These are phyloP conservation scores for Myopa tessellatipennis DNA, from an alignment of 2,888 invertebrate species.

Conservation along the genomic window DNA sequence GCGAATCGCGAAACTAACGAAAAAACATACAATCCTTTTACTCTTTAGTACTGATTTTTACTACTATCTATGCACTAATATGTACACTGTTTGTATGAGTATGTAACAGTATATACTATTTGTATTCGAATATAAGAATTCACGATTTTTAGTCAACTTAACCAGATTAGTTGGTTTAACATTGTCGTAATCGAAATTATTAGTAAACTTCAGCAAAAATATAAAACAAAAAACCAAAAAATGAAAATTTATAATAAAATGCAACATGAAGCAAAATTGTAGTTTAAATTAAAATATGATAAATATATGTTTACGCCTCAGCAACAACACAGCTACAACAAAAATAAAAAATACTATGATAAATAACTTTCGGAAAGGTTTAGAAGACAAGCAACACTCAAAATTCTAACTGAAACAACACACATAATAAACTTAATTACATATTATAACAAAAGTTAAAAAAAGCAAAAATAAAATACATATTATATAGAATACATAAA, in stretches of 20 bases:
- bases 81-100: slow-evolving; percentile 11
- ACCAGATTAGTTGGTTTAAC: slow-evolving; percentile 55
- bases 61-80: neutral
- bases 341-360: slow-evolving; percentile 35
- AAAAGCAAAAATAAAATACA: slow-evolving; percentile 27
- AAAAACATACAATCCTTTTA: neutral
- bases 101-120: slow-evolving; percentile 50
- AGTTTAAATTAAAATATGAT: slow-evolving; percentile 17
- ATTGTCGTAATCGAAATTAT: slow-evolving; percentile 55
- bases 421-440: slow-evolving; percentile 35
- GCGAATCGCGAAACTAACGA: neutral
- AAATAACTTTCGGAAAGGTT: slow-evolving; percentile 35
- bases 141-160: slow-evolving; percentile 46
- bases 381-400: slow-evolving; percentile 42
- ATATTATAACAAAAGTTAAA: neutral
- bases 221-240: slow-evolving; percentile 17
- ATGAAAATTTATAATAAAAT: neutral
- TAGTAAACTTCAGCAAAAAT: slow-evolving; percentile 16
- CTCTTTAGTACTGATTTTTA: slow-evolving; percentile 1
- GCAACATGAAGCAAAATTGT: slow-evolving; percentile 20
- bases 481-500: neutral
- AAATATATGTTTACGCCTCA: slow-evolving; percentile 29
- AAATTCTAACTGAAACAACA: slow-evolving; percentile 33
- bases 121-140: slow-evolving; percentile 27
- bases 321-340: slow-evolving; percentile 3